phyloP scores from a whole-genome alignment of 2,888 invertebrate genomes.

The Fragum fragum region DNA sequence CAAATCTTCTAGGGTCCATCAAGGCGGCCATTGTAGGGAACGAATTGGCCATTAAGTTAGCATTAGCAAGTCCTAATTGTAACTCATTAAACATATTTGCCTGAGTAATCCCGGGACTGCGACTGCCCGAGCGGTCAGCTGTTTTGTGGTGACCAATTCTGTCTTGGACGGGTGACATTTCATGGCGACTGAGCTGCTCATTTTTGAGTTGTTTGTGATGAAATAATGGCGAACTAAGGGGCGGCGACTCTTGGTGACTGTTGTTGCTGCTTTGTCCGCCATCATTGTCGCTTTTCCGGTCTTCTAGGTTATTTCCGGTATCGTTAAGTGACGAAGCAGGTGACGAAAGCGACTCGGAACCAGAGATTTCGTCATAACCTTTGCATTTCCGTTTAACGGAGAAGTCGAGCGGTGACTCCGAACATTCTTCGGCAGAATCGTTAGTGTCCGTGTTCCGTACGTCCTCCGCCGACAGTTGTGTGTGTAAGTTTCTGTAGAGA shows the following conservation, averaged over 20 bases:
- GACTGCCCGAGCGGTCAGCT: constrained; percentile 27
- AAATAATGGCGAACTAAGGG: constrained; percentile 46
- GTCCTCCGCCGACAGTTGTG: constrained; percentile 64
- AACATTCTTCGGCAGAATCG: constrained; percentile 72
- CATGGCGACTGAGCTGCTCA: constrained; percentile 40
- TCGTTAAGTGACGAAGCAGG: constrained; percentile 71
- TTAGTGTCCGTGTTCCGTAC: constrained; percentile 62
- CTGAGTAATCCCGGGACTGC: constrained; percentile 42
- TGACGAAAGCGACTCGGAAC: constrained; percentile 69
- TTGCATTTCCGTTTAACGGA: constrained; percentile 74
- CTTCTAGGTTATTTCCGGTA: constrained; percentile 66
- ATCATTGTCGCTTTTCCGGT: constrained; percentile 51
- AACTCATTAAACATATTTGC: constrained; percentile 68
- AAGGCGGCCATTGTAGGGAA: constrained; percentile 71
- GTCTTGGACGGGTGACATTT: constrained; percentile 54
- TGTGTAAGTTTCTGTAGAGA: constrained; percentile 47
- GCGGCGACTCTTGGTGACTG: constrained; percentile 51
- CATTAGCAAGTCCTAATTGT: constrained; percentile 66
- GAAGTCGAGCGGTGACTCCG: constrained; percentile 78
- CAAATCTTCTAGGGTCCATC: constrained; percentile 67
- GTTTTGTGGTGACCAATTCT: constrained; percentile 59
- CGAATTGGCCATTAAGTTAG: constrained; percentile 62
- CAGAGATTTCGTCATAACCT: constrained; percentile 68
- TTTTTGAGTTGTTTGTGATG: constrained; percentile 54
- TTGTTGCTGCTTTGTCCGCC: constrained; percentile 41